Evolutionary conservation across 1,140 invertebrate species (phyloP).

Genomic region (Philotrypesis tridentata): DNA sequence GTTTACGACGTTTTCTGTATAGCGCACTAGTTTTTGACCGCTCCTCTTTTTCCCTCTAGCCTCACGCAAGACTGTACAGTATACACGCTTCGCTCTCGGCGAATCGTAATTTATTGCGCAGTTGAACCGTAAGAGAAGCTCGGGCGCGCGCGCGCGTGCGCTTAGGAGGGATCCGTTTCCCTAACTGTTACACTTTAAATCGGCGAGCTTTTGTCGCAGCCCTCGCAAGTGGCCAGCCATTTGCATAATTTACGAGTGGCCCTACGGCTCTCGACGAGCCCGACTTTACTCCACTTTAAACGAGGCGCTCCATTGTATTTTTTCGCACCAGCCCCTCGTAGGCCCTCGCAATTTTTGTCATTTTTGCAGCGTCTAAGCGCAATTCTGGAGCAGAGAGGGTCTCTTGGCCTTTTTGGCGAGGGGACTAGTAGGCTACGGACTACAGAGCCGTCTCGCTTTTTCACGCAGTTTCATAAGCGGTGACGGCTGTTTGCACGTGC

Average conservation of each 20-base stretch:
- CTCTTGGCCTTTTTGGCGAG: neutral
- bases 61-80: neutral
- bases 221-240: conserved; percentile 50
- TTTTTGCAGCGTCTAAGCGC: neutral
- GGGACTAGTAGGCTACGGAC: no score
- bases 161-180: conserved; percentile 56
- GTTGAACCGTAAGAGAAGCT: conserved; percentile 52
- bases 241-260: conserved; percentile 64
- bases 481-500: neutral
- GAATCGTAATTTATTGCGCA: conserved; percentile 65
- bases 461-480: conserved; percentile 4
- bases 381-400: neutral
- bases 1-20: conserved; percentile 55
- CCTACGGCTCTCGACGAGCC: conserved; percentile 13
- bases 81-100: conserved; percentile 31
- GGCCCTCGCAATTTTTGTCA: conserved; percentile 26
- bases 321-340: neutral
- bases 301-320: conserved; percentile 44
- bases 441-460: conserved; percentile 8
- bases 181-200: conserved; percentile 68
- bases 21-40: neutral
- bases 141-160: no score
- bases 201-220: conserved; percentile 56
- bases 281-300: conserved; percentile 62
- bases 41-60: conserved; percentile 50